Evolutionary conservation across 2,113 vertebrate species (phyloP).

Genomic region (Irena cyanogastra): DNA sequence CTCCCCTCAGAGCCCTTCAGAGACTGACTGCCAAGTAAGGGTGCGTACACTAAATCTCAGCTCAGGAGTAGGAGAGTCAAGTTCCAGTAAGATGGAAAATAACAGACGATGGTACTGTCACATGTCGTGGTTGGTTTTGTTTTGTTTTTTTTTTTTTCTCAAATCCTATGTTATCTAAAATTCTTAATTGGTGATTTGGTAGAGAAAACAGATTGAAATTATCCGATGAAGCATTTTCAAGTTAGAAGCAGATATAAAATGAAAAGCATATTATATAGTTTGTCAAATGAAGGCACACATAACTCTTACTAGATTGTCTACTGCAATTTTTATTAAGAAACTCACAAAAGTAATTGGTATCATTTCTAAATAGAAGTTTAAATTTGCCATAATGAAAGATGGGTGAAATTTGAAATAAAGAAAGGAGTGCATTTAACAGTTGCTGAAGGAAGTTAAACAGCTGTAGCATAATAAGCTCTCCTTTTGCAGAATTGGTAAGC

Average conservation of each 20-base stretch:
- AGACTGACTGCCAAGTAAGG: neutral
- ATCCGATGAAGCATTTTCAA: neutral
- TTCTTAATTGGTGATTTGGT: neutral
- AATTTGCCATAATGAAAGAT: neutral
- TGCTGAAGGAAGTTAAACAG: neutral
- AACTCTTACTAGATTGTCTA: neutral
- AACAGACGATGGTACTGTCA: neutral
- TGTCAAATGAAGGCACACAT: neutral
- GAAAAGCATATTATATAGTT: neutral
- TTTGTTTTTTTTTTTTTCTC: neutral
- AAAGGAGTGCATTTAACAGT: neutral
- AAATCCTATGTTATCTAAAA: neutral
- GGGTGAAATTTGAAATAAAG: neutral
- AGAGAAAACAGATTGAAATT: neutral
- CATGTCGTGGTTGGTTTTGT: neutral
- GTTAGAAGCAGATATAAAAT: neutral
- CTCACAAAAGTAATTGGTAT: neutral
- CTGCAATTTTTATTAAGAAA: neutral
- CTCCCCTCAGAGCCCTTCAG: neutral
- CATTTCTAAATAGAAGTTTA: neutral
- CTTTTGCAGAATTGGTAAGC: neutral
- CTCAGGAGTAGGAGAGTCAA: neutral
- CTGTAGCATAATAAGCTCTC: neutral
- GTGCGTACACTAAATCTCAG: neutral
- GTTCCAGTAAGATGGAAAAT: neutral